Evolutionary conservation across 2,113 vertebrate genomes (phyloP).

Genomic region (Physeter macrocephalus): DNA sequence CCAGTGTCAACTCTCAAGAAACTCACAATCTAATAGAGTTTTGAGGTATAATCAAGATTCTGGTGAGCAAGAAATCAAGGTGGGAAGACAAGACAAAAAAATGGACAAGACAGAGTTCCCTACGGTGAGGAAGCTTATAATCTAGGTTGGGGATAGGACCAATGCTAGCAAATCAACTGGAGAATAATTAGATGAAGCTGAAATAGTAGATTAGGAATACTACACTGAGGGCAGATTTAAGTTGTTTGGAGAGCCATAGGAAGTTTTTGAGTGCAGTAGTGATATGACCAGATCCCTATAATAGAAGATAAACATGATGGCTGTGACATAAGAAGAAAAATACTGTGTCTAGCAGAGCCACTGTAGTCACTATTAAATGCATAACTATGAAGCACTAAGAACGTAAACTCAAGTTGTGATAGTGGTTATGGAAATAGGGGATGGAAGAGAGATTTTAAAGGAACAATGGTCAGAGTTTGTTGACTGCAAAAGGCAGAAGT

Average conservation of each 20-base stretch:
- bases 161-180: not conserved
- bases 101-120: not conserved
- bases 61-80: not conserved
- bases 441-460: not conserved
- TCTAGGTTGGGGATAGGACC: not conserved
- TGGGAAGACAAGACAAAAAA: not conserved
- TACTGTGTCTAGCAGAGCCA: not conserved
- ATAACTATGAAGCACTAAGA: not conserved
- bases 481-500: not conserved
- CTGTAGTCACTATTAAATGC: not conserved
- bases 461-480: not conserved
- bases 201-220: not conserved
- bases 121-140: not conserved
- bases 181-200: not conserved
- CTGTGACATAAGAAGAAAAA: not conserved
- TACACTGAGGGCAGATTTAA: not conserved
- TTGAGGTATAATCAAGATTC: not conserved
- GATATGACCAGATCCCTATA: not conserved
- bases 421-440: not conserved
- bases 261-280: not conserved
- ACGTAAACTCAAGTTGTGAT: not conserved
- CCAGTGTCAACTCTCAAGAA: not conserved
- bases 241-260: not conserved
- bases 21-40: not conserved
- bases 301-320: not conserved